Conservation (phyloP, 2,888 invertebrate genomes). For the Xylophagus ater region DNA sequence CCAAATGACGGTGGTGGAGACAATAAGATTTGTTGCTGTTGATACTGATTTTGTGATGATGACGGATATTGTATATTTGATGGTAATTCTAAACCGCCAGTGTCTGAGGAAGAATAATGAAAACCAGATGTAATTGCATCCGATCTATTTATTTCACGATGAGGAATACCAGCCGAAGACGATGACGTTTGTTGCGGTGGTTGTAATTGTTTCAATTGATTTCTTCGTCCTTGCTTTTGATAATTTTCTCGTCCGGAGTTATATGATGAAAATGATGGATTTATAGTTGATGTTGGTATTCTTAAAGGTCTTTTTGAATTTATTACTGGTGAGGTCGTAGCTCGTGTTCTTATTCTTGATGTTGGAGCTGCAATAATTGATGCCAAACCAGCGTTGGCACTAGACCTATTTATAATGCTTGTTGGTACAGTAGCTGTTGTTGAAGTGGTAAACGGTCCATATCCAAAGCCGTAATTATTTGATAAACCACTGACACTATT, state of each 20-base stretch:
- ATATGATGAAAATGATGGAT: background rate
- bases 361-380: slow-evolving; percentile 2
- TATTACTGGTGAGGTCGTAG: background rate
- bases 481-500: slow-evolving; percentile 1
- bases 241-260: too few relatives aligned
- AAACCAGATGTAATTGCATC: too few relatives aligned
- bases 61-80: slow-evolving; percentile 3
- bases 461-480: background rate
- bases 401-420: slow-evolving; percentile 1
- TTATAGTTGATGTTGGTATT: background rate
- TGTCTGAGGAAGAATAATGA: slow-evolving; percentile 1
- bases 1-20: slow-evolving; percentile 7
- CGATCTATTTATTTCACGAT: background rate
- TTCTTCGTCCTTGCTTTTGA: too few relatives aligned
- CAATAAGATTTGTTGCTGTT: too few relatives aligned
- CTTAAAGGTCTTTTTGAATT: background rate
- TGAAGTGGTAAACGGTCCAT: background rate
- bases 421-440: slow-evolving; percentile 1
- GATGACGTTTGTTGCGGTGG: background rate
- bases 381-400: too few relatives aligned
- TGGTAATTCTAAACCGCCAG: slow-evolving; percentile 1
- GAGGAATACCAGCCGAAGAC: background rate
- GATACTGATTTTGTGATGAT: slow-evolving; percentile 5
- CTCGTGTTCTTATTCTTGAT: background rate
- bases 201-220: background rate